A percentile compares a stretch with the other conserved stretches of the same genome.
phyloP scores from a whole-genome alignment of 2,888 invertebrate species.

The Furcula furcula region DNA sequence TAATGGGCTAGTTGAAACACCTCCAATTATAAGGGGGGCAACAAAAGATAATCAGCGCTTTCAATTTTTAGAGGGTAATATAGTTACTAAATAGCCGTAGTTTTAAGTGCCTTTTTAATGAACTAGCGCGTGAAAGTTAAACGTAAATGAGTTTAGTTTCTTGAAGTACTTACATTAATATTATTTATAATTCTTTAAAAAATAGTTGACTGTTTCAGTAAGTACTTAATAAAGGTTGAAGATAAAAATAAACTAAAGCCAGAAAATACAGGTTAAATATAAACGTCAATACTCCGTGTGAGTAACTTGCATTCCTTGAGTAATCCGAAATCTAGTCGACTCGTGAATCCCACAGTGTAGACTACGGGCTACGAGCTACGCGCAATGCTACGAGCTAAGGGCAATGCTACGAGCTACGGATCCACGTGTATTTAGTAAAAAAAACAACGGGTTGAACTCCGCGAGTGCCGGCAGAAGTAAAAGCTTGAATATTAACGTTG shows the following conservation, averaged over 20 bases:
- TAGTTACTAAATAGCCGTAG: background rate
- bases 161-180: too few species aligned
- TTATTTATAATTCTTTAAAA: too few species aligned
- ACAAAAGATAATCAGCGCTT: slow-evolving; percentile 5
- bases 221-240: too few species aligned
- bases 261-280: background rate
- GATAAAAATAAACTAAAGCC: too few species aligned
- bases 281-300: background rate
- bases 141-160: too few species aligned
- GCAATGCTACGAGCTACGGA: background rate
- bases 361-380: background rate
- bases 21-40: slow-evolving; percentile 33
- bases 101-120: background rate
- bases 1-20: slow-evolving; percentile 43
- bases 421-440: too few species aligned
- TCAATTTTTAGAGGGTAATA: background rate
- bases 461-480: too few species aligned
- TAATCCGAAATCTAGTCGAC: background rate
- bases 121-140: too few species aligned
- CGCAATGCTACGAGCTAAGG: background rate
- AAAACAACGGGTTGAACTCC: too few species aligned
- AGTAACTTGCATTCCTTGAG: background rate
- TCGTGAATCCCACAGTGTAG: background rate
- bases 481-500: too few species aligned
- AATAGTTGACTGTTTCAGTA: too few species aligned